Percentiles rank a stretch among this genome's conserved stretches.
Evolutionary conservation across 35 echinoderm and acorn worm species (phyloP).

Genomic region (Ptychodera flava): DNA sequence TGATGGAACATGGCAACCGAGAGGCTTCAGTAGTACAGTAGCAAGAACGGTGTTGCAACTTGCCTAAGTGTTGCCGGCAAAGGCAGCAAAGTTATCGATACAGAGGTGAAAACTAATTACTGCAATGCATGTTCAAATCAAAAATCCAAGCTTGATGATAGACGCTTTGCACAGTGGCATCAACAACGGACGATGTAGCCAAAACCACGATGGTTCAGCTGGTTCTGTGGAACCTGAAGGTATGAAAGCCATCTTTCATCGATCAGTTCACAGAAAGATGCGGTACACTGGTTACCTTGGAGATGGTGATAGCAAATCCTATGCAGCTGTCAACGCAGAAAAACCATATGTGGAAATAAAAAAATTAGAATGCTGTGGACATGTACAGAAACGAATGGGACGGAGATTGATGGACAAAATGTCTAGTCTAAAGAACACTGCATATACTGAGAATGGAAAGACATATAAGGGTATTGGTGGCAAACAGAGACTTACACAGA

Average conservation of each 20-base stretch:
- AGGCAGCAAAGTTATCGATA: conserved; percentile 14
- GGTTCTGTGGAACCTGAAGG: conserved; percentile 6
- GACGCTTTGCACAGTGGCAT: conserved; percentile 2
- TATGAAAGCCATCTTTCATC: not conserved
- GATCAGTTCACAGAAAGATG: not conserved
- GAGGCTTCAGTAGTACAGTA: conserved; percentile 13
- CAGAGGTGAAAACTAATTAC: conserved; percentile 6
- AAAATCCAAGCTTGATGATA: not conserved
- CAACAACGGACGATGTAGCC: not conserved
- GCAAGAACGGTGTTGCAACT: conserved; percentile 18
- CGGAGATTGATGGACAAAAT: not conserved
- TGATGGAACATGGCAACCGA: conserved; percentile 10
- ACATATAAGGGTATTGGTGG: conserved; percentile 6
- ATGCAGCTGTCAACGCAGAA: not conserved
- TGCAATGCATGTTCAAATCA: not conserved
- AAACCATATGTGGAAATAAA: not conserved
- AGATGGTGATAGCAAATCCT: conserved; percentile 16
- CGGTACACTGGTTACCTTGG: conserved; percentile 21
- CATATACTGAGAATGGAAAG: not conserved
- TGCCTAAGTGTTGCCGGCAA: conserved; percentile 3
- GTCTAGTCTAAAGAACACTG: not conserved
- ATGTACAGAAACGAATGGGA: conserved; percentile 1
- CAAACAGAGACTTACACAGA: conserved; percentile 5
- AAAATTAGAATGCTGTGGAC: conserved; percentile 26
- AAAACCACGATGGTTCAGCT: conserved; percentile 4